Evolutionary conservation across 2,888 invertebrate genomes (phyloP).

Genomic region (Troides aeacus): DNA sequence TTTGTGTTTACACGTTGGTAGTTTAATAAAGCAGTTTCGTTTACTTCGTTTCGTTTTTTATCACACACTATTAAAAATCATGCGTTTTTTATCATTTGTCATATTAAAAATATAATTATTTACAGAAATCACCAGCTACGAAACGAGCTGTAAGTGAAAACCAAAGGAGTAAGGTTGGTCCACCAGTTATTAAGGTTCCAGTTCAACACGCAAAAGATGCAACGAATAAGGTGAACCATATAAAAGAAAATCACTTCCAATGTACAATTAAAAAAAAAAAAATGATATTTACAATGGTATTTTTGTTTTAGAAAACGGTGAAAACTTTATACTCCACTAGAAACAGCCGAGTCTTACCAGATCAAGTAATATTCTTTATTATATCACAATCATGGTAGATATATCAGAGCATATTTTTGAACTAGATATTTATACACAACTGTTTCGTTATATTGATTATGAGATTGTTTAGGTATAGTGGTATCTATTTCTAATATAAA

Average conservation of each 20-base stretch:
- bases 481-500: no score
- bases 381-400: background rate
- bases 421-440: background rate
- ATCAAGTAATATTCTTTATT: constrained; percentile 45
- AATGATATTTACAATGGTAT: background rate
- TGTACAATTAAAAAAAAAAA: background rate
- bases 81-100: background rate
- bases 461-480: no score
- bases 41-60: no score
- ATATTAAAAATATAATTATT: background rate
- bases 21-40: no score
- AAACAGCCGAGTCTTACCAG: constrained; percentile 39
- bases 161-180: constrained; percentile 37
- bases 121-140: constrained; percentile 45
- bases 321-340: constrained; percentile 33
- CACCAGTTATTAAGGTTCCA: constrained; percentile 46
- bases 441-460: background rate
- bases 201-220: constrained; percentile 38
- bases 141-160: constrained; percentile 33
- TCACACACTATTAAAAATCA: no score
- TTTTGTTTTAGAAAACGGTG: constrained; percentile 33
- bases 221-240: background rate
- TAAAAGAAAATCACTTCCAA: background rate
- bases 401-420: background rate
- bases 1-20: no score